Percentiles rank a stretch among this genome's conserved stretches.
phyloP scores from a whole-genome alignment of 2,797 vertebrate genomes.

The Synaphobranchus kaupii region DNA sequence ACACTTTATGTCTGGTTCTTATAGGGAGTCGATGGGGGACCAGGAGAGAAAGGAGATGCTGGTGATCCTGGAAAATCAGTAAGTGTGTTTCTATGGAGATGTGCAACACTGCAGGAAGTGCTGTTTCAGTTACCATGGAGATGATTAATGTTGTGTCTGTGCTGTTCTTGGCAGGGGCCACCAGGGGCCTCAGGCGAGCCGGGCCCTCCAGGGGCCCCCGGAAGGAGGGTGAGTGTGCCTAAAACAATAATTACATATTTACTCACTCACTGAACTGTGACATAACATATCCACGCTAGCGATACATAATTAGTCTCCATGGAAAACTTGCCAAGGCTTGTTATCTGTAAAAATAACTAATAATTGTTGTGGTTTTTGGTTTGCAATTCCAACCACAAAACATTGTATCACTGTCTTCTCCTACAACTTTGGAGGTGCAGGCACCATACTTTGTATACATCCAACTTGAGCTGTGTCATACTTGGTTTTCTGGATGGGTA shows the following conservation, averaged over 20 bases:
- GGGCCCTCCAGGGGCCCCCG: conserved; percentile 84
- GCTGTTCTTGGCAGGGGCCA: conserved; percentile 72
- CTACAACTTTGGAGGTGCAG: neutral
- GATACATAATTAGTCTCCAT: neutral
- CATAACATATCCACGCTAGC: neutral
- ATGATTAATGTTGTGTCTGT: conserved; percentile 8
- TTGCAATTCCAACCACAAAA: neutral
- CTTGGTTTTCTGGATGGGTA: too few species aligned
- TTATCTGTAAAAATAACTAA: neutral
- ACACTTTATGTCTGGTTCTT: conserved; percentile 8
- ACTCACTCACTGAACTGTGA: neutral
- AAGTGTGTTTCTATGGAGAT: conserved; percentile 41
- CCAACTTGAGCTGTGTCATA: neutral
- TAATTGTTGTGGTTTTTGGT: neutral
- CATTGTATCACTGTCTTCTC: neutral
- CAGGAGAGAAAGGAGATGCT: conserved; percentile 83
- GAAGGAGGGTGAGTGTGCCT: conserved; percentile 78
- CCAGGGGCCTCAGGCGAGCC: conserved; percentile 86
- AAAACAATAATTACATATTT: neutral
- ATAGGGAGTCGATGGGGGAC: conserved; percentile 81
- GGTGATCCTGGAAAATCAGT: conserved; percentile 82
- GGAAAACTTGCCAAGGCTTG: neutral
- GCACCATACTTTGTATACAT: neutral
- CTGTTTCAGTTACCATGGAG: conserved; percentile 5
- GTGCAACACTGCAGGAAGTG: neutral